A percentile compares a stretch with the other conserved stretches of the same genome.
These are phyloP conservation scores for Lucilia cuprina DNA, from an alignment of 1,140 invertebrate genomes.

Conservation along the genomic window DNA sequence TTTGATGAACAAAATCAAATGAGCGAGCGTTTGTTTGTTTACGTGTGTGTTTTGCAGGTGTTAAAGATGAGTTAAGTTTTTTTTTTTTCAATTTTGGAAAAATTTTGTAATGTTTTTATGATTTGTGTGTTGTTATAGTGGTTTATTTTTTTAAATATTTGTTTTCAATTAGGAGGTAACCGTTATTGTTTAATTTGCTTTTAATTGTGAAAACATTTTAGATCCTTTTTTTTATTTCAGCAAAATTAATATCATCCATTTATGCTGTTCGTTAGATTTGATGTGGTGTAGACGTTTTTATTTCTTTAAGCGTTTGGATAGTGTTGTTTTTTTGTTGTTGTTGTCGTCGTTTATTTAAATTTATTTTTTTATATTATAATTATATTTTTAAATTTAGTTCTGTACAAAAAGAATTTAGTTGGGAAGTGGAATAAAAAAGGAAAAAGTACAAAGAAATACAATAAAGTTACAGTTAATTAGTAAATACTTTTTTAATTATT, in stretches of 20 bases:
- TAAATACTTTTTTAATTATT: background rate
- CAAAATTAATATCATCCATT: background rate
- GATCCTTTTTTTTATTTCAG: background rate
- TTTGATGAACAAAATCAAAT: background rate
- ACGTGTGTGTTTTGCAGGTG: background rate
- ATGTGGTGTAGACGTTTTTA: background rate
- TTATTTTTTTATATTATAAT: background rate
- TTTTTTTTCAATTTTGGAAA: background rate
- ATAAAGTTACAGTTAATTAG: background rate
- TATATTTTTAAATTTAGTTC: background rate
- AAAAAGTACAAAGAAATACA: slow-evolving; percentile 8
- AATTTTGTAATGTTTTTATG: background rate
- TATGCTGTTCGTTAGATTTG: background rate
- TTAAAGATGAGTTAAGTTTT: background rate
- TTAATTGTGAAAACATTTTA: background rate
- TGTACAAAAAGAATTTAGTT: slow-evolving; percentile 7
- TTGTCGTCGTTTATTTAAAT: background rate
- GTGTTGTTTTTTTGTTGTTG: background rate
- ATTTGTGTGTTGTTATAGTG: background rate
- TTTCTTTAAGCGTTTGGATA: background rate
- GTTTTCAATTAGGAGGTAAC: background rate
- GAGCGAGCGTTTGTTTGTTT: background rate
- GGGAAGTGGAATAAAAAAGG: background rate
- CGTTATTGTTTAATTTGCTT: background rate
- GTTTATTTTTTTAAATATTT: background rate